Evolutionary conservation across 2,888 invertebrate species (phyloP).

Genomic region (Psylliodes chrysocephalus): DNA sequence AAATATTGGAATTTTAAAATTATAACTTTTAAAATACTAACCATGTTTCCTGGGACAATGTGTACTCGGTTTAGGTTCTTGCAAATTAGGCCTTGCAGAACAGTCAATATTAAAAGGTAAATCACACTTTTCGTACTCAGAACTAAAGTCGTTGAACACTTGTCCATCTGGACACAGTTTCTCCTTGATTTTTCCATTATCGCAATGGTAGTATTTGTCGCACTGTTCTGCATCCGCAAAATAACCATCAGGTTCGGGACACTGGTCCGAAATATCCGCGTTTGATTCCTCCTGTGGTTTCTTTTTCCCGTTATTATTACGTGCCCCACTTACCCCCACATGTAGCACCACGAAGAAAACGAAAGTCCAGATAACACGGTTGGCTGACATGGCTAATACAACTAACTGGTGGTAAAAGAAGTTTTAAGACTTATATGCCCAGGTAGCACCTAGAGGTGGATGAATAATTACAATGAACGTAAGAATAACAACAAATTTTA

Average conservation of each 20-base stretch:
- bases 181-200: constrained; percentile 77
- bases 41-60: constrained; percentile 88
- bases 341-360: constrained; percentile 29
- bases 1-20: too few species aligned
- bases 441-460: constrained; percentile 25
- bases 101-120: constrained; percentile 89
- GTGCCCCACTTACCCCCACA: constrained; percentile 26
- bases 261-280: constrained; percentile 73
- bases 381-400: constrained; percentile 35
- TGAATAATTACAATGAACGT: too few species aligned
- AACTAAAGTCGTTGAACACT: constrained; percentile 88
- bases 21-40: neutral
- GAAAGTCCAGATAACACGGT: constrained; percentile 31
- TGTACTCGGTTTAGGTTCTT: constrained; percentile 75
- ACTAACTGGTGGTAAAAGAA: constrained; percentile 34
- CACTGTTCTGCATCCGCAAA: constrained; percentile 89
- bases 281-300: constrained; percentile 1
- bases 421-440: constrained; percentile 37
- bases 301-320: constrained; percentile 16
- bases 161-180: constrained; percentile 89
- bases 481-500: too few species aligned
- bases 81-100: constrained; percentile 77
- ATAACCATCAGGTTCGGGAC: constrained; percentile 84
- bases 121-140: constrained; percentile 86
- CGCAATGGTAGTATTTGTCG: constrained; percentile 88